Conservation (phyloP, 2,113 vertebrate genomes). For the Cebus imitator region DNA sequence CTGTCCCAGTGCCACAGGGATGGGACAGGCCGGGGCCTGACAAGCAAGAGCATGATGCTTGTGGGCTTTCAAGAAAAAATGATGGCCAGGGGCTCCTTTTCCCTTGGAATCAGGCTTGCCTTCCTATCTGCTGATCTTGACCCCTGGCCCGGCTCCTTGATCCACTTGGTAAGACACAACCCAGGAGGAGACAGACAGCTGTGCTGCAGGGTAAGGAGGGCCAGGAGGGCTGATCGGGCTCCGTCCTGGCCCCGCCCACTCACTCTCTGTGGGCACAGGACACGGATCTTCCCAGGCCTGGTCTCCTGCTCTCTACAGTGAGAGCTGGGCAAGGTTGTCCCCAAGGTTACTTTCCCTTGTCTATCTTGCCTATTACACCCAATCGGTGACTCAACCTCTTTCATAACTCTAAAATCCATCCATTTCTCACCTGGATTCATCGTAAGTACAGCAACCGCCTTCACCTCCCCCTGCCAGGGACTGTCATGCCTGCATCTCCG, state of each 20-base stretch:
- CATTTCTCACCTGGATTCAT: not conserved
- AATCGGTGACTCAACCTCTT: not conserved
- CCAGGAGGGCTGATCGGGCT: rapidly evolving
- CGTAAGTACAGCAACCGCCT: not conserved
- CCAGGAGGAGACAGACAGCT: not conserved
- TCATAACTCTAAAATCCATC: not conserved
- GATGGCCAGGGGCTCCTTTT: too few relatives aligned
- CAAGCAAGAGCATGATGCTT: not conserved
- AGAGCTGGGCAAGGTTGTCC: not conserved
- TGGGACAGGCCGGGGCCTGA: not conserved
- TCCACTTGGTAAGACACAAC: not conserved
- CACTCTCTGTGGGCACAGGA: not conserved
- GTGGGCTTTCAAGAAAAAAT: not conserved
- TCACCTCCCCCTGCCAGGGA: too few relatives aligned
- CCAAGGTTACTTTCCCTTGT: not conserved
- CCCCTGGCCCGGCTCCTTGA: rapidly evolving
- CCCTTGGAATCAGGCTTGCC: not conserved
- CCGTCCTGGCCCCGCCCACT: not conserved
- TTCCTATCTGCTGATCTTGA: not conserved
- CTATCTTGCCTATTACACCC: not conserved
- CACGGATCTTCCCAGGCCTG: not conserved
- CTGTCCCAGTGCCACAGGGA: not conserved
- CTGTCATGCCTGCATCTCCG: too few relatives aligned
- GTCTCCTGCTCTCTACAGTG: not conserved
- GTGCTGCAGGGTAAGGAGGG: too few relatives aligned